Evolutionary conservation across 1,140 invertebrate genomes (phyloP).

Genomic region (Philotrypesis tridentata): DNA sequence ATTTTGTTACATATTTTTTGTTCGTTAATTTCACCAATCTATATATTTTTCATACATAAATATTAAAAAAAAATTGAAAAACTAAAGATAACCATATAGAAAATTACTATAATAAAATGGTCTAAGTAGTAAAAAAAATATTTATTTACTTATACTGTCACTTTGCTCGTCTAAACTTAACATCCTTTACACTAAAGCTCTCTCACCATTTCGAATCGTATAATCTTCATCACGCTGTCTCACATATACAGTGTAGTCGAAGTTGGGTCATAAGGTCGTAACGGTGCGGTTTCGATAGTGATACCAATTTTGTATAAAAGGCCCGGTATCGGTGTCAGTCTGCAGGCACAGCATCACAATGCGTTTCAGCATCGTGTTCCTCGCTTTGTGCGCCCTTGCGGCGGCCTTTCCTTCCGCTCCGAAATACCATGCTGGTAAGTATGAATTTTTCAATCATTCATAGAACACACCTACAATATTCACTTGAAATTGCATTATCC

Average conservation of each 20-base stretch:
- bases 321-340: conserved; percentile 12
- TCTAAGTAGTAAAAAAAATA: too few relatives aligned
- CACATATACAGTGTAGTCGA: background rate
- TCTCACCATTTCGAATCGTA: background rate
- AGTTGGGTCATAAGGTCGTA: conserved; percentile 16
- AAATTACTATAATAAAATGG: too few relatives aligned
- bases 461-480: too few relatives aligned
- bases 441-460: background rate
- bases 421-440: conserved; percentile 68
- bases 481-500: background rate
- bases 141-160: background rate
- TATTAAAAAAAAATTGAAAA: too few relatives aligned
- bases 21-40: too few relatives aligned
- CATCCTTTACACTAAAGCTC: background rate
- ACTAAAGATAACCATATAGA: too few relatives aligned
- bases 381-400: conserved; percentile 67
- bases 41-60: too few relatives aligned
- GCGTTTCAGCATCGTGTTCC: conserved; percentile 66
- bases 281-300: conserved; percentile 59
- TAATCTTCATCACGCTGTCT: conserved; percentile 19
- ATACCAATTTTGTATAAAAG: conserved; percentile 71
- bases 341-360: conserved; percentile 67
- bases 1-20: too few relatives aligned
- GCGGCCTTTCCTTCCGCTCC: conserved; percentile 58
- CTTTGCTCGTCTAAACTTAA: background rate